These are phyloP conservation scores for Carettochelys insculpta DNA, from an alignment of 2,113 vertebrate species.

Conservation along the genomic window DNA sequence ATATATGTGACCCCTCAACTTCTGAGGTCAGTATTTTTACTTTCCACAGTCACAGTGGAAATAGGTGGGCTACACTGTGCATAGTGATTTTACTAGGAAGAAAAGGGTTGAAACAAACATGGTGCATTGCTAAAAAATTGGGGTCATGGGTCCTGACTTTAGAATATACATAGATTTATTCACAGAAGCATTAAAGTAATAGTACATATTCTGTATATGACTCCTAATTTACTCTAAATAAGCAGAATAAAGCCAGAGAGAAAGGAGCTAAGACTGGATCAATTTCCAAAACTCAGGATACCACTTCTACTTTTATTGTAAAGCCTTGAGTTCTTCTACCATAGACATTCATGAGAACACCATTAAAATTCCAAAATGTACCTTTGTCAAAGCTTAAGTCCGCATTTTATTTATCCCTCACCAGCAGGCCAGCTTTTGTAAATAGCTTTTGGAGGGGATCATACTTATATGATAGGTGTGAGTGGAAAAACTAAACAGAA, in stretches of 20 bases:
- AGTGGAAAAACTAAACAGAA: background rate
- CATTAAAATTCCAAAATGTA: background rate
- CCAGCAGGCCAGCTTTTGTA: background rate
- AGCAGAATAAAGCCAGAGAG: background rate
- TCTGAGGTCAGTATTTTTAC: background rate
- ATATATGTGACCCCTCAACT: background rate
- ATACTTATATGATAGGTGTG: background rate
- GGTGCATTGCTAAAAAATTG: background rate
- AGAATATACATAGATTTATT: background rate
- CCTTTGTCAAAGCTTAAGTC: background rate
- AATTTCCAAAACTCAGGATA: background rate
- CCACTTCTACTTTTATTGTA: background rate
- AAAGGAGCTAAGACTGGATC: background rate
- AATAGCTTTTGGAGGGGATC: too few relatives aligned
- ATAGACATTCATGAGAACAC: background rate
- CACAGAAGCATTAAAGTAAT: too few relatives aligned
- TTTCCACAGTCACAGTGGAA: background rate
- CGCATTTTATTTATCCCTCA: slow-evolving; percentile 13
- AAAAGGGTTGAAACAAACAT: background rate
- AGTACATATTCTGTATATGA: background rate
- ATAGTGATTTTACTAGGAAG: background rate
- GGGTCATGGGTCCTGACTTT: background rate
- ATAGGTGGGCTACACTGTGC: background rate
- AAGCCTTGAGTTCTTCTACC: background rate
- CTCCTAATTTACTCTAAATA: background rate